Evolutionary conservation across 35 echinoderm and acorn worm species (phyloP).

Genomic region (Ophiothrix spiculata): DNA sequence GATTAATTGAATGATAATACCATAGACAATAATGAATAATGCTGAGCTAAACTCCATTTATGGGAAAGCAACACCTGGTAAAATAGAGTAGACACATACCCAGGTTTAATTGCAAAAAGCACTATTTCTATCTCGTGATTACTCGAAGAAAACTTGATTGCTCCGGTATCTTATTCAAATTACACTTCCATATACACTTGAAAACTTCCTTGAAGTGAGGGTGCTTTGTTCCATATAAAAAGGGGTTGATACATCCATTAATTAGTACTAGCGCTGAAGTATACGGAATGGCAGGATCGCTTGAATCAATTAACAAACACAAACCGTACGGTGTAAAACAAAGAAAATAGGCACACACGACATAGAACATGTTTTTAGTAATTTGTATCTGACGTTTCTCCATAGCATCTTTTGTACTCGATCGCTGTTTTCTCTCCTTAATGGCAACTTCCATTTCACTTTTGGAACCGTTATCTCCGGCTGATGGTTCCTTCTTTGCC

Average conservation of each 20-base stretch:
- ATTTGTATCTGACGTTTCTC: constrained; percentile 60
- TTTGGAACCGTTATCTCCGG: neutral
- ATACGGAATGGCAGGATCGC: constrained; percentile 68
- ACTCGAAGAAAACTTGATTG: constrained; percentile 5
- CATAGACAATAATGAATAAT: no score
- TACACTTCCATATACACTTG: constrained; percentile 51
- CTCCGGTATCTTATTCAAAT: constrained; percentile 63
- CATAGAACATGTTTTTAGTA: constrained; percentile 78
- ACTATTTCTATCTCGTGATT: neutral
- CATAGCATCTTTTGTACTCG: neutral
- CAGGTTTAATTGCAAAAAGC: no score
- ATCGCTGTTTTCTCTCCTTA: neutral
- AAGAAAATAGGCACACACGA: constrained; percentile 69
- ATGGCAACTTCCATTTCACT: neutral
- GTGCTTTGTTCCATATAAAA: constrained; percentile 82
- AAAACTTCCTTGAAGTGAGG: constrained; percentile 74
- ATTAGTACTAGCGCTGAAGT: constrained; percentile 58
- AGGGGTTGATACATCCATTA: constrained; percentile 75
- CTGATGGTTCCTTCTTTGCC: neutral
- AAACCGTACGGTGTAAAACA: constrained; percentile 70
- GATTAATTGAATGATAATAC: no score
- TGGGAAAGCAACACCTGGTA: no score
- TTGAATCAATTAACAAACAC: constrained; percentile 63
- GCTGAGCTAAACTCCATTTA: no score
- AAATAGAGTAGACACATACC: no score